Conservation (phyloP, 2,888 invertebrate genomes). For the Brachynemurus nebulosus region DNA sequence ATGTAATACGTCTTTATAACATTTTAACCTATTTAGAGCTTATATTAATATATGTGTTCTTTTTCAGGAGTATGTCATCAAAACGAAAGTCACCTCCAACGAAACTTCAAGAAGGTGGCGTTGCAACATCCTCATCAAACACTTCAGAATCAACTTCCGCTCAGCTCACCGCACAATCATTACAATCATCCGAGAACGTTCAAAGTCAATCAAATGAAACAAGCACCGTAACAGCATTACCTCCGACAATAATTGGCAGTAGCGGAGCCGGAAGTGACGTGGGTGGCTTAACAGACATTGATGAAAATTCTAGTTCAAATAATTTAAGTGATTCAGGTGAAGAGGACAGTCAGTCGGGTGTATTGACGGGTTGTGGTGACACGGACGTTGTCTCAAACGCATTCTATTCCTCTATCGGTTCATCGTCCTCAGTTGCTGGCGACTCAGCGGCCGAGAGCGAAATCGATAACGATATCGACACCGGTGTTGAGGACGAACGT, state of each 20-base stretch:
- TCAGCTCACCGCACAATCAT: no score
- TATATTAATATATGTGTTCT: slow-evolving; percentile 25
- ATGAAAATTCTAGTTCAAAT: slow-evolving; percentile 41
- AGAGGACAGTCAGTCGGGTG: slow-evolving; percentile 44
- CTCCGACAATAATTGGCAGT: slow-evolving; percentile 26
- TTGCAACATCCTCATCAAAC: slow-evolving; percentile 31
- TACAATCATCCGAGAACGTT: no score
- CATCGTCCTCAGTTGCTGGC: slow-evolving; percentile 21
- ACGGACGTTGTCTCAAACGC: no score
- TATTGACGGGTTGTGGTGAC: no score
- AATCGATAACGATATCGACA: not conserved
- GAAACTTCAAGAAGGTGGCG: slow-evolving; percentile 70
- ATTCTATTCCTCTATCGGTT: slow-evolving; percentile 29
- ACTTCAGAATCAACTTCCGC: no score
- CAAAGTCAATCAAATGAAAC: no score
- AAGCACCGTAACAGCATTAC: slow-evolving; percentile 20
- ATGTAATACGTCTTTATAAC: no score
- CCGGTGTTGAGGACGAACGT: slow-evolving; percentile 30
- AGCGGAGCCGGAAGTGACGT: slow-evolving; percentile 50
- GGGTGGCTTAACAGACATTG: slow-evolving; percentile 38
- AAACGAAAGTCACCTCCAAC: slow-evolving; percentile 93
- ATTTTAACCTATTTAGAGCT: no score
- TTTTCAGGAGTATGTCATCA: slow-evolving; percentile 87
- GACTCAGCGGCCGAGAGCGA: slow-evolving; percentile 23
- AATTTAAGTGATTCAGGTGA: slow-evolving; percentile 45